Evolutionary conservation across 2,888 invertebrate genomes (phyloP).

Genomic region (Mystacides longicornis): DNA sequence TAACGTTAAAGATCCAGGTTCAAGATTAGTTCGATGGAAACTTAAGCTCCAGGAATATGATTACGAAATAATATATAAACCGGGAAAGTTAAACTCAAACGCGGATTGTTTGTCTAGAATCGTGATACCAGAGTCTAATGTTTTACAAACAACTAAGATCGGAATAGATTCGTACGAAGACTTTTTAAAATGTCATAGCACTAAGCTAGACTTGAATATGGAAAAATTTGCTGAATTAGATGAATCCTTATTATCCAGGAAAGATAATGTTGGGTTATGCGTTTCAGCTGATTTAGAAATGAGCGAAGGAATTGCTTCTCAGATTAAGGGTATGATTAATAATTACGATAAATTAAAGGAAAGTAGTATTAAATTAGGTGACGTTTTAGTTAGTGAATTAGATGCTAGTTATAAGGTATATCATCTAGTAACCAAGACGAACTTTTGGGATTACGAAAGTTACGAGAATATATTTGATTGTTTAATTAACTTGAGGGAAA

Average conservation of each 20-base stretch:
- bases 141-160: constrained; percentile 7
- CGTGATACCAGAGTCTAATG: too few species aligned
- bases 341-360: neutral
- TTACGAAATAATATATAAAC: constrained; percentile 29
- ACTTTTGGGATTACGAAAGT: neutral
- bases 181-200: neutral
- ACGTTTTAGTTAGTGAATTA: neutral
- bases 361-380: neutral
- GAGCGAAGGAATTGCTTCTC: neutral
- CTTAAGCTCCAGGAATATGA: constrained; percentile 30
- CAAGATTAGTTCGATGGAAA: constrained; percentile 30
- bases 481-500: neutral
- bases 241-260: neutral
- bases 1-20: constrained; percentile 28
- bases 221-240: constrained; percentile 2
- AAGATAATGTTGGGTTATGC: neutral
- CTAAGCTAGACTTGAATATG: neutral
- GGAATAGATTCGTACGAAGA: constrained; percentile 16
- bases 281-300: neutral
- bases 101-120: constrained; percentile 23
- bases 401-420: neutral
- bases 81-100: constrained; percentile 29
- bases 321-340: neutral
- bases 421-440: neutral
- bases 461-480: neutral